A percentile compares a stretch with the other conserved stretches of the same genome.
These are phyloP conservation scores for Sanderia malayensis DNA, from an alignment of 30 jellyfish, hydroid and myxozoan species.

Conservation along the genomic window DNA sequence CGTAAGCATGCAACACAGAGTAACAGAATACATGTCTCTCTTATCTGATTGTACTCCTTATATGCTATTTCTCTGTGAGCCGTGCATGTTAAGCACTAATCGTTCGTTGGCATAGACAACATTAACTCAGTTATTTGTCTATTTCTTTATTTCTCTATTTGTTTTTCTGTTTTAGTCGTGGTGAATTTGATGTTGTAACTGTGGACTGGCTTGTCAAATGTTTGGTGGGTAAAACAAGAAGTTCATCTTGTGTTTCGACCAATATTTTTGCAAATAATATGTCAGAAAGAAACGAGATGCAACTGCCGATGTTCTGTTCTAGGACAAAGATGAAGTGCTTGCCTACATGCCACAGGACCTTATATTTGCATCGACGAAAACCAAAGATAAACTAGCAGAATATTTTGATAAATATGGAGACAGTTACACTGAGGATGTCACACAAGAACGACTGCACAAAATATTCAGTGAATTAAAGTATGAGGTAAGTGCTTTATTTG, in stretches of 20 bases:
- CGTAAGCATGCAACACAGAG: too few relatives aligned
- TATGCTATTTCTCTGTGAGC: too few relatives aligned
- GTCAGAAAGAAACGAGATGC: too few relatives aligned
- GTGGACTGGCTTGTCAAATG: constrained; percentile 74
- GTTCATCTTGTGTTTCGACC: too few relatives aligned
- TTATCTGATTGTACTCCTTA: too few relatives aligned
- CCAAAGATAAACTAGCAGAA: constrained; percentile 40
- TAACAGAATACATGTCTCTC: too few relatives aligned
- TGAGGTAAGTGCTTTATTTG: neutral
- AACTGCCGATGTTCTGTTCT: neutral
- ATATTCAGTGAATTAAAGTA: constrained; percentile 23
- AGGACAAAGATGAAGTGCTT: constrained; percentile 57
- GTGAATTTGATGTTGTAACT: constrained; percentile 64
- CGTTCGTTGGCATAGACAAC: too few relatives aligned
- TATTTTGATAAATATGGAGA: constrained; percentile 89
- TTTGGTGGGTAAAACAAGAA: constrained; percentile 79
- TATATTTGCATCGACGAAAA: constrained; percentile 57
- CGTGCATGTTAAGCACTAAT: too few relatives aligned
- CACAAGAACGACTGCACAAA: constrained; percentile 22
- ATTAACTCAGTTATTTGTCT: too few relatives aligned
- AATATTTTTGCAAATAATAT: too few relatives aligned
- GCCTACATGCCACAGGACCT: constrained; percentile 71
- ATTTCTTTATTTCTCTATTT: too few relatives aligned
- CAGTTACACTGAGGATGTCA: constrained; percentile 62
- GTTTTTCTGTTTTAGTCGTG: constrained; percentile 43